Conservation (phyloP, 2,888 invertebrate genomes). For the Platypus cylindrus region DNA sequence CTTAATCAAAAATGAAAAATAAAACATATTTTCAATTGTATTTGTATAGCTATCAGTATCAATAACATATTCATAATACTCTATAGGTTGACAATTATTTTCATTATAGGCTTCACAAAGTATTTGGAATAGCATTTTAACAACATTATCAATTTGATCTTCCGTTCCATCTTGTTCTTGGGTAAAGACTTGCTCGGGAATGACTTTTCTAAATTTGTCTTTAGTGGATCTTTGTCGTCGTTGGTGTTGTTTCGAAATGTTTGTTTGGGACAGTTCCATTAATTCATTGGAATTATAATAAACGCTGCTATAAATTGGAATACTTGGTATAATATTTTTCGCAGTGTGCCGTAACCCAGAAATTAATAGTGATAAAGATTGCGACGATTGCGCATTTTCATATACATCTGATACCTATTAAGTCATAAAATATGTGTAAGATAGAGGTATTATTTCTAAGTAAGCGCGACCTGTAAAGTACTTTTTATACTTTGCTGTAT, state of each 20-base stretch:
- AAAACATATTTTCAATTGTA: constrained; percentile 52
- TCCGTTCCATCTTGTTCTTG: constrained; percentile 42
- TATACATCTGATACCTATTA: too few relatives aligned
- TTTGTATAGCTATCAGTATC: constrained; percentile 46
- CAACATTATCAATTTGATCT: constrained; percentile 43
- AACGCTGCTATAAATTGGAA: constrained; percentile 32
- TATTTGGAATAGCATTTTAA: constrained; percentile 39
- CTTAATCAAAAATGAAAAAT: constrained; percentile 48
- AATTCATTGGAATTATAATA: constrained; percentile 33
- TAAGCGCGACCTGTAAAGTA: too few relatives aligned
- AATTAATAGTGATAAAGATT: constrained; percentile 28
- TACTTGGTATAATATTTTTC: constrained; percentile 24
- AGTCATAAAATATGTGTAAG: too few relatives aligned
- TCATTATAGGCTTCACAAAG: constrained; percentile 35
- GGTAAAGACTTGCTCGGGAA: constrained; percentile 39
- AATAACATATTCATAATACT: constrained; percentile 46
- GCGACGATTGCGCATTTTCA: too few relatives aligned
- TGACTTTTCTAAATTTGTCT: constrained; percentile 31
- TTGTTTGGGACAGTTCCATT: too few relatives aligned
- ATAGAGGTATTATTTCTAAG: too few relatives aligned
- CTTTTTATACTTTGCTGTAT: too few relatives aligned
- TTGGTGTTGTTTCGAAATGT: constrained; percentile 30
- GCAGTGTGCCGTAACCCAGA: too few relatives aligned
- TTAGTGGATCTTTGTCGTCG: constrained; percentile 26
- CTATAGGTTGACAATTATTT: constrained; percentile 35